Percentiles rank a stretch among this genome's conserved stretches.
Evolutionary conservation across 2,888 invertebrate species (phyloP).

Genomic region (Amphiduros pacificus): DNA sequence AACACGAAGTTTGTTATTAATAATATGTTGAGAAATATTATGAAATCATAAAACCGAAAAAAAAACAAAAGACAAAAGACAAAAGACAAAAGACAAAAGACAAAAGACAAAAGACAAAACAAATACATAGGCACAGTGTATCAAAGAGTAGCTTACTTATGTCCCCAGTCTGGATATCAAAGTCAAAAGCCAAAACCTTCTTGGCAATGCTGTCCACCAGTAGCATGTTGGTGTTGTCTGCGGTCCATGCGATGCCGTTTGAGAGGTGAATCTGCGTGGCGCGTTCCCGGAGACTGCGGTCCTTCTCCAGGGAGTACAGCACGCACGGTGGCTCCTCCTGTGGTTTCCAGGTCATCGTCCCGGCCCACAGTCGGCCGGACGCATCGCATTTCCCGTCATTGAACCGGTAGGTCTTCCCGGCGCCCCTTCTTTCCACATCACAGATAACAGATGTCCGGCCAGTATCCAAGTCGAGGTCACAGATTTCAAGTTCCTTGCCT

Average conservation of each 20-base stretch:
- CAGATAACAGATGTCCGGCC: constrained; percentile 26
- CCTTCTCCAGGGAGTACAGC: too few relatives aligned
- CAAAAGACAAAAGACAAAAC: too few relatives aligned
- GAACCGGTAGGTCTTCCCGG: constrained; percentile 52
- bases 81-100: too few relatives aligned
- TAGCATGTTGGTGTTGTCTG: constrained; percentile 72
- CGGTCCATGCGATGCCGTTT: constrained; percentile 79
- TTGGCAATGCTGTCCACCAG: constrained; percentile 75
- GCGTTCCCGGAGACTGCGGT: too few relatives aligned
- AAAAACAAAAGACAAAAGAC: too few relatives aligned
- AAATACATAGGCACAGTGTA: too few relatives aligned
- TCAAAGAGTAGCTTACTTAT: too few relatives aligned
- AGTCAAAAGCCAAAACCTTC: constrained; percentile 73
- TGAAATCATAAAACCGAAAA: too few relatives aligned
- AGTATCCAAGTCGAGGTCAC: constrained; percentile 38
- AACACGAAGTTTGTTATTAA: too few relatives aligned
- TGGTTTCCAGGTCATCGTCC: constrained; percentile 31
- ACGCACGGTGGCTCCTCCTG: too few relatives aligned
- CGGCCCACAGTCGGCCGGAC: constrained; percentile 72
- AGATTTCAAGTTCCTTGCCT: constrained; percentile 29
- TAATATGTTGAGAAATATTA: too few relatives aligned
- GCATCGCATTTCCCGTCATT: constrained; percentile 82
- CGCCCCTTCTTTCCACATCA: constrained; percentile 28
- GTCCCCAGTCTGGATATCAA: constrained; percentile 67
- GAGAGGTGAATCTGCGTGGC: too few relatives aligned